Conservation (phyloP, 1,140 invertebrate genomes). For the Drosophila littoralis region DNA sequence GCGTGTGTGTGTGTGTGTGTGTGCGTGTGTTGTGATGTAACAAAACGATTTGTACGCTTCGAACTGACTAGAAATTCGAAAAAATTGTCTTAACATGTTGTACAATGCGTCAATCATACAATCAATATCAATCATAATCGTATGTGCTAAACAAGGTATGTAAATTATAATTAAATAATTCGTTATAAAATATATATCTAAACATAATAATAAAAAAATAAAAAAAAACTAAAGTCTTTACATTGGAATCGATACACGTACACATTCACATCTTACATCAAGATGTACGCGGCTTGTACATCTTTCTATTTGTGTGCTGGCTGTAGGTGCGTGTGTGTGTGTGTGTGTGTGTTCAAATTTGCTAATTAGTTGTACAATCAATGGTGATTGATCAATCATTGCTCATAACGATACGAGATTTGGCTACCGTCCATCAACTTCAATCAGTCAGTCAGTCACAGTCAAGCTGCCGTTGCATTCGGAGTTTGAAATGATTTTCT, state of each 20-base stretch:
- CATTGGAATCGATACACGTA: slow-evolving; percentile 64
- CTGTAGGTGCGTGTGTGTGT: not conserved
- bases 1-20: slow-evolving; percentile 31
- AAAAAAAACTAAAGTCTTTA: slow-evolving; percentile 64
- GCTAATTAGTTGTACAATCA: slow-evolving; percentile 46
- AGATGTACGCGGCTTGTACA: slow-evolving; percentile 12
- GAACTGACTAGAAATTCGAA: slow-evolving; percentile 73
- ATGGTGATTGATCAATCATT: slow-evolving; percentile 28
- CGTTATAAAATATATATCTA: slow-evolving; percentile 39
- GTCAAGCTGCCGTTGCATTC: slow-evolving; percentile 20
- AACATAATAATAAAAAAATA: slow-evolving; percentile 35
- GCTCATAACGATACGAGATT: slow-evolving; percentile 6
- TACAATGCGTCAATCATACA: slow-evolving; percentile 20
- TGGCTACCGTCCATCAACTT: slow-evolving; percentile 29
- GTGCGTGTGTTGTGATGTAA: slow-evolving; percentile 41
- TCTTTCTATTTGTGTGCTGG: not conserved
- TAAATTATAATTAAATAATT: slow-evolving; percentile 43
- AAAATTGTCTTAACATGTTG: slow-evolving; percentile 52
- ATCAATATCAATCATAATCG: slow-evolving; percentile 12
- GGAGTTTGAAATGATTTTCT: slow-evolving; percentile 22
- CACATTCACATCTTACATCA: slow-evolving; percentile 17
- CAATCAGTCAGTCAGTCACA: slow-evolving; percentile 42
- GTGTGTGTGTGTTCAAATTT: slow-evolving; percentile 24
- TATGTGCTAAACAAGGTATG: slow-evolving; percentile 42
- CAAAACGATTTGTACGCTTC: slow-evolving; percentile 67